A percentile compares a stretch with the other conserved stretches of the same genome.
Evolutionary conservation across 2,113 vertebrate genomes (phyloP).

Genomic region (Prunella fulvescens): DNA sequence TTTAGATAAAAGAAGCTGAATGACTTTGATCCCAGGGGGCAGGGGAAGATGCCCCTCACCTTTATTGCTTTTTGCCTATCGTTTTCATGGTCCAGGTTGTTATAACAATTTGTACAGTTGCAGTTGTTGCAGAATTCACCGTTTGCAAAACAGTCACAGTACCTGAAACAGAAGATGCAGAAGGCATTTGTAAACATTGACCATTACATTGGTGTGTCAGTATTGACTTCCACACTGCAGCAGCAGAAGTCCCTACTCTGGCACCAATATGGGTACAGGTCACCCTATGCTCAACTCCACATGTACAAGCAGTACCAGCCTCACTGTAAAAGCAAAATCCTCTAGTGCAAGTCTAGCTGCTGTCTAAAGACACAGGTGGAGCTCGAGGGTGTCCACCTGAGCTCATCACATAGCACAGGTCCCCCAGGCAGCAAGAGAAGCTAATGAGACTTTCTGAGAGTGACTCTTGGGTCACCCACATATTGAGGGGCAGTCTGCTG

Average conservation of each 20-base stretch:
- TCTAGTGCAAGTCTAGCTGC: background rate
- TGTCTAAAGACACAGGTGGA: background rate
- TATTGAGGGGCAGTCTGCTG: background rate
- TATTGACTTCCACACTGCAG: background rate
- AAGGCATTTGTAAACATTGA: background rate
- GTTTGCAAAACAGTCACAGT: constrained; percentile 98
- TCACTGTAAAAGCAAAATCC: background rate
- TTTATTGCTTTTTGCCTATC: constrained; percentile 98
- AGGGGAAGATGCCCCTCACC: constrained; percentile 70
- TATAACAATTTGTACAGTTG: constrained; percentile 98
- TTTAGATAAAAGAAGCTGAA: background rate
- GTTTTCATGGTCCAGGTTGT: constrained; percentile 96
- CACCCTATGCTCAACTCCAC: background rate
- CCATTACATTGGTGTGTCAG: background rate
- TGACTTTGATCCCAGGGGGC: background rate
- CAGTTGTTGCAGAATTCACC: constrained; percentile 99
- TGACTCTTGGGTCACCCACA: background rate
- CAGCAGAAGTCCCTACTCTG: background rate
- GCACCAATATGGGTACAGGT: background rate
- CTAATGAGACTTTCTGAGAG: background rate
- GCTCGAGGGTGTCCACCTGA: background rate
- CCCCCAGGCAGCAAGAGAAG: background rate
- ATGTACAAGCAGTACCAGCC: accelerated
- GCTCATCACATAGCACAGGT: background rate
- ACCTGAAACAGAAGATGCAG: constrained; percentile 75